These are phyloP conservation scores for Myotis vivesi DNA, from an alignment of 2,797 vertebrate genomes.

Conservation along the genomic window DNA sequence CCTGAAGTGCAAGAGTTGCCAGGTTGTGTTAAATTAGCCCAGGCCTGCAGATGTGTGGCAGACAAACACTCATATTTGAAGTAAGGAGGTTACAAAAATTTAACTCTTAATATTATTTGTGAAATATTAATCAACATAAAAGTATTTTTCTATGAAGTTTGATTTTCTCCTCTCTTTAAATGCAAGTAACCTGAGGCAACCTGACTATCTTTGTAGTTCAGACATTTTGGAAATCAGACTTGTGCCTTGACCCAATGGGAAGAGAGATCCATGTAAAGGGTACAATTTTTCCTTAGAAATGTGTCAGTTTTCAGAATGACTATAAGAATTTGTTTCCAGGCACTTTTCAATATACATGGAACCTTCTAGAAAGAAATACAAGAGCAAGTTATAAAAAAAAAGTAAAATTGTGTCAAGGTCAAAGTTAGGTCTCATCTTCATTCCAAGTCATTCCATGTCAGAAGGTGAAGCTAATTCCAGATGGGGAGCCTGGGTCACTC, in stretches of 20 bases:
- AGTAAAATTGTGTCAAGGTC: neutral
- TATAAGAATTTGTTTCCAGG: neutral
- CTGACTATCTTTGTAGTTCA: neutral
- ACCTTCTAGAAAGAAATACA: neutral
- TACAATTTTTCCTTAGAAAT: neutral
- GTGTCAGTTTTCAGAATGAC: neutral
- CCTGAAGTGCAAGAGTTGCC: neutral
- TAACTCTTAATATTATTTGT: neutral
- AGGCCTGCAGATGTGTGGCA: neutral
- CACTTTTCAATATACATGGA: neutral
- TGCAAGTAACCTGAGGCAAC: too few relatives aligned
- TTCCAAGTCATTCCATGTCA: too few relatives aligned
- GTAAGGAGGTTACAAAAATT: neutral
- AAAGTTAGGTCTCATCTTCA: neutral
- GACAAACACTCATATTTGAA: neutral
- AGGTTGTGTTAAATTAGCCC: neutral
- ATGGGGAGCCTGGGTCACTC: fast-evolving
- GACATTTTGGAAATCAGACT: neutral
- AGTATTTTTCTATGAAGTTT: neutral
- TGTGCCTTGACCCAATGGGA: neutral
- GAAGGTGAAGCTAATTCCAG: too few relatives aligned
- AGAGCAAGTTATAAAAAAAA: neutral
- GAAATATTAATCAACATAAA: neutral
- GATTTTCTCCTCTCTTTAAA: neutral
- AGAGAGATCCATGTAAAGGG: neutral